These are phyloP conservation scores for Trypoxylon attenuatum DNA, from an alignment of 2,888 invertebrate species.

Conservation along the genomic window DNA sequence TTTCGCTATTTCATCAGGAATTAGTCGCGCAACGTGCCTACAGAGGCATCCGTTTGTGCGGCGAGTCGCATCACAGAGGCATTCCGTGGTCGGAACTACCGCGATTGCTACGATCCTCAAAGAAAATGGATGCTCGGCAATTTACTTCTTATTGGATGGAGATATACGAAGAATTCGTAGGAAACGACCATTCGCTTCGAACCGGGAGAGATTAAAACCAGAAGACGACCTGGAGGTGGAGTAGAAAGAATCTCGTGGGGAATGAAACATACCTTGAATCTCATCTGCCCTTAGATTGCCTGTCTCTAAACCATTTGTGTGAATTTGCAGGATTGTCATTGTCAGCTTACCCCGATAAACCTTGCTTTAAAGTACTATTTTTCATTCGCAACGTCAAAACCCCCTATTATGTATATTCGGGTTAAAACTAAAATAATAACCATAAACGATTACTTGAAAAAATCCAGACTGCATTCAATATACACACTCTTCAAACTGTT, in stretches of 20 bases:
- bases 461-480: too few relatives aligned
- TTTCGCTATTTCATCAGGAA: slow-evolving; percentile 32
- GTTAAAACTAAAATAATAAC: too few relatives aligned
- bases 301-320: too few relatives aligned
- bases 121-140: slow-evolving; percentile 47
- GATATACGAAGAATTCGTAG: slow-evolving; percentile 49
- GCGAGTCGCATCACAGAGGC: slow-evolving; percentile 43
- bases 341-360: too few relatives aligned
- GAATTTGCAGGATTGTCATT: too few relatives aligned
- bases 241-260: background rate
- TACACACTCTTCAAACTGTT: too few relatives aligned
- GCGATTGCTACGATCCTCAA: slow-evolving; percentile 31
- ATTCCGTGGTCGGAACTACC: slow-evolving; percentile 42
- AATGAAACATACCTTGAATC: too few relatives aligned
- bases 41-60: slow-evolving; percentile 21
- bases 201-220: slow-evolving; percentile 36
- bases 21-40: slow-evolving; percentile 12
- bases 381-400: too few relatives aligned
- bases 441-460: too few relatives aligned
- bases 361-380: too few relatives aligned
- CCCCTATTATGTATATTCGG: too few relatives aligned
- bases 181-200: slow-evolving; percentile 25
- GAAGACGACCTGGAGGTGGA: background rate
- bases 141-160: slow-evolving; percentile 48
- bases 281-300: too few relatives aligned